These are phyloP conservation scores for Cheirogaleus major DNA, from an alignment of 2,797 vertebrate species.

Conservation along the genomic window DNA sequence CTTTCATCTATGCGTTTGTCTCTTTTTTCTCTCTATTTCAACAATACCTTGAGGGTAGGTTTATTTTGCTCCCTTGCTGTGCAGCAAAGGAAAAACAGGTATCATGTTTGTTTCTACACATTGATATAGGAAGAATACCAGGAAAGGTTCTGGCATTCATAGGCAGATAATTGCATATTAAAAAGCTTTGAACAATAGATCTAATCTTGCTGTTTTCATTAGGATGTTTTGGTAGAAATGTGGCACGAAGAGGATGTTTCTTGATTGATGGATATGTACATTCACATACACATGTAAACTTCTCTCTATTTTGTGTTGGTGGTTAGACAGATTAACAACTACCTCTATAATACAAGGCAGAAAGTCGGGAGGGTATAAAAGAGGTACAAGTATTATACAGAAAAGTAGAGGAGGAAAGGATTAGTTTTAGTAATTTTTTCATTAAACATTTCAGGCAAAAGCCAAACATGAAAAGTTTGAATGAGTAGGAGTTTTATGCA, in stretches of 20 bases:
- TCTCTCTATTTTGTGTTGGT: background rate
- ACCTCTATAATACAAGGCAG: background rate
- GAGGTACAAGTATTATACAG: background rate
- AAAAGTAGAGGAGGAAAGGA: background rate
- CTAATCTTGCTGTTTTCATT: background rate
- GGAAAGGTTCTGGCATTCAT: background rate
- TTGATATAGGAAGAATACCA: background rate
- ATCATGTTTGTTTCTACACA: background rate
- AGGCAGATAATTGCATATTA: background rate
- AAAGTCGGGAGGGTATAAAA: background rate
- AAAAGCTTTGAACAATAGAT: conserved; percentile 17
- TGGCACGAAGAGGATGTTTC: background rate
- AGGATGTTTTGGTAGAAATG: background rate
- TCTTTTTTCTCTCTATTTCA: background rate
- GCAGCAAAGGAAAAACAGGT: background rate
- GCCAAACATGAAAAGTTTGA: background rate
- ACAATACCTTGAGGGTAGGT: background rate
- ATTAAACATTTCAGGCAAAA: background rate
- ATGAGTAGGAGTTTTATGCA: background rate
- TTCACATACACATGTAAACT: background rate
- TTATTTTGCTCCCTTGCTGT: background rate
- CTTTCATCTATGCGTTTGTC: background rate
- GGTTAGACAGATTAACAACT: background rate
- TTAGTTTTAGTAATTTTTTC: background rate
- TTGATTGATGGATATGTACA: background rate